phyloP scores from a whole-genome alignment of 2,797 vertebrate species.

The Acanthiza pusilla region DNA sequence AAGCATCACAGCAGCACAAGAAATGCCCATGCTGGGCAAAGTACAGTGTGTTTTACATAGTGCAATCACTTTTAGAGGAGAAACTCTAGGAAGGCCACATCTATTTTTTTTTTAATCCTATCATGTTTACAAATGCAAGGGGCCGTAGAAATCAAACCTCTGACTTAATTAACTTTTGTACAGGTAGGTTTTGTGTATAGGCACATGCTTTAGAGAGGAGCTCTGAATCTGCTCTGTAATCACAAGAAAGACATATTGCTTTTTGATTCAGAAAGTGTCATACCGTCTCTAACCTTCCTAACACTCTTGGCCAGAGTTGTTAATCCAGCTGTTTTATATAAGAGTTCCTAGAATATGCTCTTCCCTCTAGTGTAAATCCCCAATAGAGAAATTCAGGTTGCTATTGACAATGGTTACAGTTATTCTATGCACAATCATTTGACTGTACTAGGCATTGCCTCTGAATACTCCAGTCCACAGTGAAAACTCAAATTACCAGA shows the following conservation, averaged over 20 bases:
- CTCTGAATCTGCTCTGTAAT: conserved; percentile 48
- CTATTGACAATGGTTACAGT: background rate
- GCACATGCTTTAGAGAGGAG: conserved; percentile 48
- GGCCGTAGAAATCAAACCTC: conserved; percentile 33
- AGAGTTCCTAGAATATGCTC: conserved; percentile 44
- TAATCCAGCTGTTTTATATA: background rate
- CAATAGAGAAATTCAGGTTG: conserved; percentile 52
- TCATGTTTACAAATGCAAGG: conserved; percentile 51
- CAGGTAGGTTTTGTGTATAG: conserved; percentile 55
- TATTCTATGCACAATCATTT: background rate
- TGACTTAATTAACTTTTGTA: conserved; percentile 32
- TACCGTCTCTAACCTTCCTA: conserved; percentile 13
- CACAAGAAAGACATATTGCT: conserved; percentile 49
- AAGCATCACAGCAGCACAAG: conserved; percentile 69
- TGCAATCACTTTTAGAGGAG: conserved; percentile 65
- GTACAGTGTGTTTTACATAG: conserved; percentile 68
- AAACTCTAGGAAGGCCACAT: conserved; percentile 63
- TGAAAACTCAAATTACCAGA: background rate
- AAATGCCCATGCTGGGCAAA: conserved; percentile 33
- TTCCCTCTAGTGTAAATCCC: conserved; percentile 60
- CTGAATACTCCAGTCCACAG: conserved; percentile 16
- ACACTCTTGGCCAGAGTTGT: background rate
- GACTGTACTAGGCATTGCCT: background rate
- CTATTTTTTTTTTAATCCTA: conserved; percentile 13
- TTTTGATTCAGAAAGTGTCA: conserved; percentile 43